Percentiles rank a stretch among this genome's conserved stretches.
Evolutionary conservation across 2,888 invertebrate species (phyloP).

Genomic region (Phaedon cochleariae): DNA sequence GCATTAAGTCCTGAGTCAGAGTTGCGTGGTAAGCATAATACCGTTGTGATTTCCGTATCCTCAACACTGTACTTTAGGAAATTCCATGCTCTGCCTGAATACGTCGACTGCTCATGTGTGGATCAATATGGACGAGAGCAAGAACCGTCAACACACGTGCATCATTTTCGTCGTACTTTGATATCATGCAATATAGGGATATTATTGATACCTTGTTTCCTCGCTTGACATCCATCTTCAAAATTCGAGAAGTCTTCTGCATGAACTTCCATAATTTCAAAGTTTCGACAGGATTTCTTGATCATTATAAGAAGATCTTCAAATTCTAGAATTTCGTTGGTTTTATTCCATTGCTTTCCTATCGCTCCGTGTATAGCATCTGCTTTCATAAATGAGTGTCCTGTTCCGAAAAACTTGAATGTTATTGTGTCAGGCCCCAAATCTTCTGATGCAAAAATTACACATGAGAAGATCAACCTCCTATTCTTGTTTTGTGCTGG

Average conservation of each 20-base stretch:
- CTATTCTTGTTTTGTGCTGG: not conserved
- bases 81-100: no score
- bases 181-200: no score
- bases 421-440: not conserved
- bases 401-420: slow-evolving; percentile 5
- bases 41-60: no score
- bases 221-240: not conserved
- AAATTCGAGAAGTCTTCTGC: not conserved
- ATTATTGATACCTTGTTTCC: not conserved
- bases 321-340: not conserved
- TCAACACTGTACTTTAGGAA: no score
- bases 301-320: not conserved
- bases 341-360: not conserved
- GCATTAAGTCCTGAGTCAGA: no score
- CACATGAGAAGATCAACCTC: not conserved
- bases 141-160: no score
- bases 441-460: not conserved
- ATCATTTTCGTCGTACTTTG: no score
- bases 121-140: no score
- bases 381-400: slow-evolving; percentile 17
- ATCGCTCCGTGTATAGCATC: slow-evolving; percentile 20
- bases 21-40: no score
- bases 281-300: not conserved
- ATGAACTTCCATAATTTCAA: not conserved
- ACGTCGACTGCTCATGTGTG: no score